Percentiles rank a stretch among this genome's conserved stretches.
Conservation (phyloP, 2,797 vertebrate species). For the Leptodactylus fallax region DNA sequence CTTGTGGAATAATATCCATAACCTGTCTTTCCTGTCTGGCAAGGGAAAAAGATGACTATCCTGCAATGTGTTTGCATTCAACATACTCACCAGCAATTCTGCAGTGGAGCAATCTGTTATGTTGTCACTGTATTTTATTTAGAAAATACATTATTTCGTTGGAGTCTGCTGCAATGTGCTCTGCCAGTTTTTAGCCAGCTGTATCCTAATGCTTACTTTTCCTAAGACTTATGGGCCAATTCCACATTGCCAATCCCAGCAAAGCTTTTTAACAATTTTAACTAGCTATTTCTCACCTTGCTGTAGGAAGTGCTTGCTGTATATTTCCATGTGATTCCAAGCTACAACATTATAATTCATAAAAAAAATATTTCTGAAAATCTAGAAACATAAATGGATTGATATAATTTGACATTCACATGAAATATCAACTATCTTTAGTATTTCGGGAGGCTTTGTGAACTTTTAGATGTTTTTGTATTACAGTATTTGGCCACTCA, state of each 20-base stretch:
- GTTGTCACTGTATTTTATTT: slow-evolving; percentile 51
- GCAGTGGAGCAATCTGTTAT: slow-evolving; percentile 37
- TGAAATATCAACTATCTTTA: neutral
- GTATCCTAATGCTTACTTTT: slow-evolving; percentile 47
- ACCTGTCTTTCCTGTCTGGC: slow-evolving; percentile 7
- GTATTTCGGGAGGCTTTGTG: neutral
- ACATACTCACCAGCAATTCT: slow-evolving; percentile 37
- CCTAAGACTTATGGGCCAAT: slow-evolving; percentile 45
- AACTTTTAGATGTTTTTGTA: neutral
- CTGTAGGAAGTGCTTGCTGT: neutral
- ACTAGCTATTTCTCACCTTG: slow-evolving; percentile 3
- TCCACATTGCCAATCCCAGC: slow-evolving; percentile 20
- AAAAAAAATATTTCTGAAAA: neutral
- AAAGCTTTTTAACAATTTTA: slow-evolving; percentile 16
- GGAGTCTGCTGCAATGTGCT: slow-evolving; percentile 34
- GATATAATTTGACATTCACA: neutral
- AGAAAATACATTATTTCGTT: slow-evolving; percentile 54
- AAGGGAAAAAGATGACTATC: slow-evolving; percentile 35
- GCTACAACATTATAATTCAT: neutral
- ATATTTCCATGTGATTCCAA: slow-evolving; percentile 11
- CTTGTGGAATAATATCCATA: neutral
- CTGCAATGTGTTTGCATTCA: slow-evolving; percentile 32
- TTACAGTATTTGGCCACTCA: neutral
- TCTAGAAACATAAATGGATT: neutral
- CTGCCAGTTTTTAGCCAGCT: slow-evolving; percentile 33